Evolutionary conservation across 2,113 vertebrate species (phyloP), one percentile per base, ranked within the genome.

Genomic region (Oncorhynchus gorbuscha): DNA sequence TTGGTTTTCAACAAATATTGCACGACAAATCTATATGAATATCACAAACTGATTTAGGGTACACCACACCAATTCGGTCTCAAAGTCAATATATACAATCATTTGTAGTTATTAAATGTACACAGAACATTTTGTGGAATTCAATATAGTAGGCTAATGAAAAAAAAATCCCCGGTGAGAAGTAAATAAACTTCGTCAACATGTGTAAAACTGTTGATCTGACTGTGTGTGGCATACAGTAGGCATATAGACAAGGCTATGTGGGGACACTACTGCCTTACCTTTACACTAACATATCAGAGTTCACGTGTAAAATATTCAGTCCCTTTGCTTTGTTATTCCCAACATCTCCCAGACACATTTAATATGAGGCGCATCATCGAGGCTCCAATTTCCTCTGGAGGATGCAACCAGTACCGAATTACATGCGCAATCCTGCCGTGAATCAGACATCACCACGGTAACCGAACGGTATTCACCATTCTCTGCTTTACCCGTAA

Each of bases 381-480:
- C 11, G 26, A 71, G 70, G 75, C 76, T 81, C 76, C 84, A 64
- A 79, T 76, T 85, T 81, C 69, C 74, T 75, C 82, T 71, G 78
- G 78, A 84, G 77, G 39, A 79, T 80, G 71, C 77, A 86, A 83
- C 80, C 48, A 78, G 85, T 81, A 66, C 74, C 70, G 69, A 68
- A 77, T 79, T 64, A 81, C 87, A 79, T 89, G 88, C 90, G 91
- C 89, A 89, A 87, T 87, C 71, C 84, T 83, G 83, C 79, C 69
- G 81, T 75, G 85, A 83, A 84, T 75, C 87, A 79, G 81, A 51
- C 87, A 83, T 93, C 91, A 85, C 91, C 92, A 92, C 79, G 91
- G 90, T 84, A 92, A 92, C 91, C 86, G 83, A 69, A 26, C 65
- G 28, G 83, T 79, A 81, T 71, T 76, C 83, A 79, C 71, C 75